A percentile compares a stretch with the other conserved stretches of the same genome.
phyloP scores from a whole-genome alignment of 2,797 vertebrate species.

The Adelosebastes latens region DNA sequence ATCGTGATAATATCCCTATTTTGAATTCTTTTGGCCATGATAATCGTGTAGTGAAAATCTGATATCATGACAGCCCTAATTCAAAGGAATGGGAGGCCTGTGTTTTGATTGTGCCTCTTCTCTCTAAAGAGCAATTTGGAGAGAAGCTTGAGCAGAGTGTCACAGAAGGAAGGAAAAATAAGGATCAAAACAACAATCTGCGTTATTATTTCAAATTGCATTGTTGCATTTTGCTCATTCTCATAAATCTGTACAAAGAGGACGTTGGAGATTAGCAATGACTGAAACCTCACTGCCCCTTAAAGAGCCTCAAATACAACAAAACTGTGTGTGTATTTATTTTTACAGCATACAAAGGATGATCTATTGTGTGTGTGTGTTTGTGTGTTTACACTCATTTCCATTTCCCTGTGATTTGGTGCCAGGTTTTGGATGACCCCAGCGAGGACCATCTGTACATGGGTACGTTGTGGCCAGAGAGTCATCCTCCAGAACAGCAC shows the following conservation, averaged over 20 bases:
- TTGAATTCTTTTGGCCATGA: too few species aligned
- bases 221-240: background rate
- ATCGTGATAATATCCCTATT: too few species aligned
- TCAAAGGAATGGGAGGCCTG: background rate
- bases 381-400: slow-evolving; percentile 43
- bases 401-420: slow-evolving; percentile 57
- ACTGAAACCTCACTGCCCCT: background rate
- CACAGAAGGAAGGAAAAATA: background rate
- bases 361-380: background rate
- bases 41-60: too few species aligned
- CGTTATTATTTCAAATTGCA: background rate
- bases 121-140: background rate
- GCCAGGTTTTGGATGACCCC: slow-evolving; percentile 97
- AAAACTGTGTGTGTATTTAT: background rate
- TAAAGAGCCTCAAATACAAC: background rate
- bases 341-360: background rate
- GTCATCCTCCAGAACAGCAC: slow-evolving; percentile 9
- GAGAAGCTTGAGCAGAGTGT: background rate
- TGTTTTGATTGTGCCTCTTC: background rate
- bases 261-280: background rate
- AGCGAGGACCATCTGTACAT: slow-evolving; percentile 99
- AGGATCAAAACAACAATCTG: background rate
- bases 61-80: background rate
- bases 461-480: slow-evolving; percentile 85
- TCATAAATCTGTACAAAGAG: background rate